Percentiles rank a stretch among this genome's conserved stretches.
Evolutionary conservation across 2,797 vertebrate genomes (phyloP).

Genomic region (Aphelocoma californica): DNA sequence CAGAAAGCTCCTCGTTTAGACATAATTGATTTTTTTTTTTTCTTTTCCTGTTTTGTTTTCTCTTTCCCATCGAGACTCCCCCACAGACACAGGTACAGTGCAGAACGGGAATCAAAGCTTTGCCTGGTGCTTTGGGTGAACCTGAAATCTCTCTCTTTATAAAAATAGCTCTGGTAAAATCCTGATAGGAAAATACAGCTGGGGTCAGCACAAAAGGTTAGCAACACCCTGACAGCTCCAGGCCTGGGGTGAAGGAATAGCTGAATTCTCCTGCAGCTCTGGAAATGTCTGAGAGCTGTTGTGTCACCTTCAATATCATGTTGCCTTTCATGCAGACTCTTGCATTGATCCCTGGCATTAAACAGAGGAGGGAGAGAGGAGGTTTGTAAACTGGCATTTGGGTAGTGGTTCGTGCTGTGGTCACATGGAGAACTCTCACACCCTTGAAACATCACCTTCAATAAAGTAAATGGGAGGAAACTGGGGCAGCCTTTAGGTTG

Average conservation of each 20-base stretch:
- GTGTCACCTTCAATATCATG: neutral
- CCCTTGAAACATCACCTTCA: neutral
- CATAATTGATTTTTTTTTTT: neutral
- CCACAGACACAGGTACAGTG: neutral
- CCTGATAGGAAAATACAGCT: neutral
- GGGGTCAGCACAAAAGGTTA: neutral
- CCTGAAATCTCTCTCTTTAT: neutral
- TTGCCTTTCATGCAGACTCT: neutral
- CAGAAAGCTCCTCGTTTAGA: neutral
- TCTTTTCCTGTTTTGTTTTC: neutral
- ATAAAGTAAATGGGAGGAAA: neutral
- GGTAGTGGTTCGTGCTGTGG: neutral
- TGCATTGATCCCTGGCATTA: neutral
- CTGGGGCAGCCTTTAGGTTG: neutral
- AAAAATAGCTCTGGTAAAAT: slow-evolving; percentile 8
- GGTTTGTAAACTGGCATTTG: neutral
- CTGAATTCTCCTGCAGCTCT: neutral
- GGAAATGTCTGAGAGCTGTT: neutral
- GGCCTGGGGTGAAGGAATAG: neutral
- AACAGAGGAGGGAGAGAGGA: neutral
- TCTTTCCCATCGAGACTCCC: neutral
- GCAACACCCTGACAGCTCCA: neutral
- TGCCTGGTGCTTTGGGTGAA: neutral
- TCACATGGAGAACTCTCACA: neutral
- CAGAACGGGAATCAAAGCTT: neutral